Conservation (phyloP, 2,797 vertebrate species). For the Cossypha polioptera region DNA sequence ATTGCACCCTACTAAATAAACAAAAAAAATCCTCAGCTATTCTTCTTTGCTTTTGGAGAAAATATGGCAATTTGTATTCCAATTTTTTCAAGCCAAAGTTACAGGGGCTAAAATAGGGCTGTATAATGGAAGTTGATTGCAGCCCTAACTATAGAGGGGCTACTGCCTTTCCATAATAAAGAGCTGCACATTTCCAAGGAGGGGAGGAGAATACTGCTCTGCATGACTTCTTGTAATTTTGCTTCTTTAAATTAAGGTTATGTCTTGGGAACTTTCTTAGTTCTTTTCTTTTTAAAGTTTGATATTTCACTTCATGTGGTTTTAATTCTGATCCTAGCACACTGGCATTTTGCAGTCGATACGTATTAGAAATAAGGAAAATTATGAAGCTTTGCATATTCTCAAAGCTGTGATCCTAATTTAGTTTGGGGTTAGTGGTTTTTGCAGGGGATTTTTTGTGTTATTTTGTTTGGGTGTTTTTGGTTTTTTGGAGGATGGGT, state of each 20-base stretch:
- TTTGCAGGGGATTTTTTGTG: not conserved
- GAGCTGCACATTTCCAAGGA: not conserved
- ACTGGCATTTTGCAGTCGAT: not conserved
- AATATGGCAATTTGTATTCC: conserved; percentile 55
- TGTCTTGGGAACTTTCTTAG: conserved; percentile 16
- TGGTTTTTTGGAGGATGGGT: not conserved
- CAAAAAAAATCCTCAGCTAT: not conserved
- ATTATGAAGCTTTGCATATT: not conserved
- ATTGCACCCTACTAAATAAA: conserved; percentile 8
- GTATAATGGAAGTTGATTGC: conserved; percentile 62
- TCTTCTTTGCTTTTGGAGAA: conserved; percentile 34
- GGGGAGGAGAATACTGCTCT: conserved; percentile 47
- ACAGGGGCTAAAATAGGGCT: conserved; percentile 41
- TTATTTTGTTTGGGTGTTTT: not conserved
- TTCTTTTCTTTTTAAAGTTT: conserved; percentile 38
- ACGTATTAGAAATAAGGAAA: not conserved
- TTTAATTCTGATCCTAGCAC: conserved; percentile 37
- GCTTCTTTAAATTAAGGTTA: conserved; percentile 46
- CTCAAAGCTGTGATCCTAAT: not conserved
- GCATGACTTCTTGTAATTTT: conserved; percentile 39
- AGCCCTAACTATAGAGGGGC: conserved; percentile 34
- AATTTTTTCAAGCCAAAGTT: conserved; percentile 53
- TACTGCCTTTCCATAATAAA: conserved; percentile 58
- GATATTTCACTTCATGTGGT: conserved; percentile 37
- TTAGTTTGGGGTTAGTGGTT: not conserved